Conservation (phyloP, 37 sponge, comb jelly and placozoan genomes). For the Chondrilla cf. caribensis region DNA sequence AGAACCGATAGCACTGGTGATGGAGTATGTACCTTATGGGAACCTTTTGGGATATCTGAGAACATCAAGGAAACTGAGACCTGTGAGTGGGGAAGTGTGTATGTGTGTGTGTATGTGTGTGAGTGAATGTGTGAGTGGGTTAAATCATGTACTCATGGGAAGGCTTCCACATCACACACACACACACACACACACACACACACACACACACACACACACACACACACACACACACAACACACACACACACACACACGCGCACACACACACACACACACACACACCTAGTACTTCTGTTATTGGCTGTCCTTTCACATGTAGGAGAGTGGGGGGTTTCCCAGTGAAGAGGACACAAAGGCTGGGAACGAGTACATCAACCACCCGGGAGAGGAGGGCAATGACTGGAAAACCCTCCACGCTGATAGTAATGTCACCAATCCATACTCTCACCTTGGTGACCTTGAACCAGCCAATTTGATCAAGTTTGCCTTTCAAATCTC, state of each 20-base stretch:
- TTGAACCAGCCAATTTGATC: slow-evolving; percentile 14
- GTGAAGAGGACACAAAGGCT: not conserved
- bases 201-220: no score
- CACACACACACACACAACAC: no score
- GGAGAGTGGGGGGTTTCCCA: not conserved
- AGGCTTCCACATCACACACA: no score
- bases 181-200: no score
- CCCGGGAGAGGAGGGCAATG: not conserved
- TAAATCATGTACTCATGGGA: no score
- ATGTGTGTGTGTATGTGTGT: no score
- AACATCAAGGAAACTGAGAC: not conserved
- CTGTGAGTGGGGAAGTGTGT: not conserved
- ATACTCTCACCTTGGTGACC: slow-evolving; percentile 15
- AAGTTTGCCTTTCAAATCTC: slow-evolving; percentile 18
- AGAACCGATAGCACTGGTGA: slow-evolving; percentile 19
- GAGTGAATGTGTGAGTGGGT: no score
- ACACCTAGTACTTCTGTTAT: no score
- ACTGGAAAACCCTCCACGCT: not conserved
- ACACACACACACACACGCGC: no score
- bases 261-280: no score
- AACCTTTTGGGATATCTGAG: slow-evolving; percentile 15
- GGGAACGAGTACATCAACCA: slow-evolving; percentile 10
- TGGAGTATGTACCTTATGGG: slow-evolving; percentile 24
- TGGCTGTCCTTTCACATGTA: no score
- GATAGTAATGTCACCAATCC: not conserved